Evolutionary conservation across 2,797 vertebrate species (phyloP).

Genomic region (Enteromius radiatus): DNA sequence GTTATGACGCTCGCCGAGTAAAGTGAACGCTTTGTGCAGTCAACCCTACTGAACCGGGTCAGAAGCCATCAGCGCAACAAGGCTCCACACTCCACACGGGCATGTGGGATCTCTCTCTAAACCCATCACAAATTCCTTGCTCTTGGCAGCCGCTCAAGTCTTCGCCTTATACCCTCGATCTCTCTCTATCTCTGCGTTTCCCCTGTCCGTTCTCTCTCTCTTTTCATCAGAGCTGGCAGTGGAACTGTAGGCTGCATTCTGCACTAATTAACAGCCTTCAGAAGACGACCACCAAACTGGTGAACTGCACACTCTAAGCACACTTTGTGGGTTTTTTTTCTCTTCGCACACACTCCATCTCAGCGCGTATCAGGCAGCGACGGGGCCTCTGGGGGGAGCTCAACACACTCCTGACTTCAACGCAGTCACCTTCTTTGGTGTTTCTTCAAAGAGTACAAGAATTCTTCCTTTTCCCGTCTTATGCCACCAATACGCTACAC

Average conservation of each 20-base stretch:
- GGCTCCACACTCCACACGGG: slow-evolving; percentile 74
- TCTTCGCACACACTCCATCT: slow-evolving; percentile 30
- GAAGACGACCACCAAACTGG: slow-evolving; percentile 87
- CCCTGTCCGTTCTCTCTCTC: slow-evolving; percentile 59
- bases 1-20: slow-evolving; percentile 51
- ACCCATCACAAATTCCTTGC: slow-evolving; percentile 86
- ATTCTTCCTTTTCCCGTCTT: neutral
- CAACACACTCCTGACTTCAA: slow-evolving; percentile 1
- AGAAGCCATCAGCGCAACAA: slow-evolving; percentile 77
- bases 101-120: slow-evolving; percentile 85
- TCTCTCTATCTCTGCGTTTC: slow-evolving; percentile 58
- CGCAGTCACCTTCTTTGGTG: slow-evolving; percentile 9
- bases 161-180: slow-evolving; percentile 30
- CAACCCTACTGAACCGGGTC: slow-evolving; percentile 65
- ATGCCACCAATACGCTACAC: neutral
- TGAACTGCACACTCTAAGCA: slow-evolving; percentile 85
- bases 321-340: slow-evolving; percentile 62
- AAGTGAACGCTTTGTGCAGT: slow-evolving; percentile 42
- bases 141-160: slow-evolving; percentile 83
- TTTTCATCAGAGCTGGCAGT: slow-evolving; percentile 88
- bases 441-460: neutral
- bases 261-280: slow-evolving; percentile 91
- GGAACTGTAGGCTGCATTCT: slow-evolving; percentile 88
- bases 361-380: slow-evolving; percentile 51
- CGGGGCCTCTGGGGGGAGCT: slow-evolving; percentile 23